These are phyloP conservation scores for Sipha flava DNA, from an alignment of 1,140 invertebrate species.

Conservation along the genomic window DNA sequence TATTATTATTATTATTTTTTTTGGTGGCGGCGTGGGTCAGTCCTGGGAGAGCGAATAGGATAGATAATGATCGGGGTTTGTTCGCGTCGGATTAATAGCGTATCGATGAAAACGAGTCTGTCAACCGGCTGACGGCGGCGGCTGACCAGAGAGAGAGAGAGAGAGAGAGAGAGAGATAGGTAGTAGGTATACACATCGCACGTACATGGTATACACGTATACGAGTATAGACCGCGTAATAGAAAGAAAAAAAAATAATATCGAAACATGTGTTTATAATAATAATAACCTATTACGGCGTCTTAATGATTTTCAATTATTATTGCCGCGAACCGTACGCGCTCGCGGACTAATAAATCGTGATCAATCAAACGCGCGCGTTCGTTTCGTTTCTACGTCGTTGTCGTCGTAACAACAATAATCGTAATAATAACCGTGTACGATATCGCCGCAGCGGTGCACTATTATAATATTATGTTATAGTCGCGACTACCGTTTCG, in stretches of 20 bases:
- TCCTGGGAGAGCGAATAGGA: not conserved
- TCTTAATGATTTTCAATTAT: slow-evolving; percentile 32
- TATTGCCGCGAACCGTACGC: slow-evolving; percentile 22
- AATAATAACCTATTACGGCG: slow-evolving; percentile 26
- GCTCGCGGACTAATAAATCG: slow-evolving; percentile 25
- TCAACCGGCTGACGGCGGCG: slow-evolving; percentile 5
- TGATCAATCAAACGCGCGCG: slow-evolving; percentile 8
- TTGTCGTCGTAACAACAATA: not conserved
- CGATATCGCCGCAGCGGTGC: too few species aligned
- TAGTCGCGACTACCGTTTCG: too few species aligned
- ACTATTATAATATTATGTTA: too few species aligned
- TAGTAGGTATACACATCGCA: too few species aligned
- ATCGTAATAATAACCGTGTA: not conserved
- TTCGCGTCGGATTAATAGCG: slow-evolving; percentile 21
- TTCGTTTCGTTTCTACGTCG: not conserved
- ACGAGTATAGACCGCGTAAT: not conserved
- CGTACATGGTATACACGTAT: not conserved
- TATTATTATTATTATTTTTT: not conserved
- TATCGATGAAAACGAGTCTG: slow-evolving; percentile 32
- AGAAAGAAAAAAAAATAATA: not conserved
- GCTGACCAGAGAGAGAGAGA: not conserved
- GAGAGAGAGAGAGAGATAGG: too few species aligned
- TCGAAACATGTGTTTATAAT: slow-evolving; percentile 28
- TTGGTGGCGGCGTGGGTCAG: not conserved
- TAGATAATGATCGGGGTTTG: slow-evolving; percentile 18